These are phyloP conservation scores for Rhabdomys dilectus DNA, from an alignment of 2,113 vertebrate species.

Conservation along the genomic window DNA sequence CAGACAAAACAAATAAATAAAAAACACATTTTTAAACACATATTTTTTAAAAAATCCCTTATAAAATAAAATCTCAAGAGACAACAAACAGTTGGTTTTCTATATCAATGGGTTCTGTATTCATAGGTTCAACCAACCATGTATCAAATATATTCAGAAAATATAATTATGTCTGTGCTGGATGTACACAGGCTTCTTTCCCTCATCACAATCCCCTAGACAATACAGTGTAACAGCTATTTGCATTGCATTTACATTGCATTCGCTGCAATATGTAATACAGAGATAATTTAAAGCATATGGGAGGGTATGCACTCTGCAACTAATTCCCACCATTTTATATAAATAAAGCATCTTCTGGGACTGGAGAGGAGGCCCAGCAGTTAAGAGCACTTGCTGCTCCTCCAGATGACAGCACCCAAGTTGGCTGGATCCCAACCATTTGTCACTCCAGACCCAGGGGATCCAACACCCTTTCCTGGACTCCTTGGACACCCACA, in stretches of 20 bases:
- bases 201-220: background rate
- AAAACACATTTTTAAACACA: background rate
- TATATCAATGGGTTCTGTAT: background rate
- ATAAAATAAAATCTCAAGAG: background rate
- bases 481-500: background rate
- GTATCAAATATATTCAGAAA: background rate
- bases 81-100: background rate
- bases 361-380: background rate
- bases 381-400: background rate
- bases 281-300: background rate
- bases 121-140: background rate
- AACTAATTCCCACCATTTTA: background rate
- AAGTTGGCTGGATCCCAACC: background rate
- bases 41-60: background rate
- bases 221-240: background rate
- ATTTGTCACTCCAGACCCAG: background rate
- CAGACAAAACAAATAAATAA: background rate
- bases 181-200: background rate
- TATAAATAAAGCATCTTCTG: background rate
- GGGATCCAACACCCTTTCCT: background rate
- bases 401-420: background rate
- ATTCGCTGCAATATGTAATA: background rate
- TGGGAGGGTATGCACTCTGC: no score
- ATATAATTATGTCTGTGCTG: background rate
- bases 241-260: background rate